Conservation (phyloP, 92 coral and sea anemone species). For the Hydrozoanthus gracilis region DNA sequence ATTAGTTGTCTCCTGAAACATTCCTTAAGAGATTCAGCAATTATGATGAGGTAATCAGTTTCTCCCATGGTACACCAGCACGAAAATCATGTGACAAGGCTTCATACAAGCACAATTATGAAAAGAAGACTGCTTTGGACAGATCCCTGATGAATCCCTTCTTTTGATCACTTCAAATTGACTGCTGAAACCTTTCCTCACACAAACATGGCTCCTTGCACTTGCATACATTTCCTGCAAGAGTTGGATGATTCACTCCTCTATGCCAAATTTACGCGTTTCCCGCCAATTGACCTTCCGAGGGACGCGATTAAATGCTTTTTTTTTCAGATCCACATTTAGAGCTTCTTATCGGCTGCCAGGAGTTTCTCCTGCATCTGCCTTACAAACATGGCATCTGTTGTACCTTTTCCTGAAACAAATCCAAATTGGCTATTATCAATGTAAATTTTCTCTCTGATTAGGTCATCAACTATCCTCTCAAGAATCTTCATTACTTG, state of each 20-base stretch:
- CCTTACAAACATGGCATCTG: not conserved
- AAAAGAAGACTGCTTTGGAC: not conserved
- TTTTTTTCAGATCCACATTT: not conserved
- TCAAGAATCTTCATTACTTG: not conserved
- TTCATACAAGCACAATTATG: slow-evolving; percentile 19
- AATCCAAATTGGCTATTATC: not conserved
- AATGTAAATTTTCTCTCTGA: not conserved
- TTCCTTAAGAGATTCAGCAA: no score
- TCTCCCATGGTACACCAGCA: slow-evolving; percentile 7
- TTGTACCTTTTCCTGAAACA: not conserved
- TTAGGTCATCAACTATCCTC: not conserved
- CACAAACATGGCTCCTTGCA: not conserved
- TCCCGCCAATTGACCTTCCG: not conserved
- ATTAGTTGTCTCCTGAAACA: no score
- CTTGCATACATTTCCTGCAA: not conserved
- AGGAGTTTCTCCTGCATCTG: not conserved
- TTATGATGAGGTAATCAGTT: not conserved
- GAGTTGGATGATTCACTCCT: not conserved
- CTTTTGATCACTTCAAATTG: not conserved
- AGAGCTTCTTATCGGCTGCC: not conserved
- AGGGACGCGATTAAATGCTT: not conserved
- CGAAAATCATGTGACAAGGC: slow-evolving; percentile 13
- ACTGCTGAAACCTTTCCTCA: not conserved
- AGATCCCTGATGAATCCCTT: not conserved
- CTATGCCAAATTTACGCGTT: not conserved